These are phyloP conservation scores for Cephus rjabovi DNA, from an alignment of 2,888 invertebrate genomes.

Conservation along the genomic window DNA sequence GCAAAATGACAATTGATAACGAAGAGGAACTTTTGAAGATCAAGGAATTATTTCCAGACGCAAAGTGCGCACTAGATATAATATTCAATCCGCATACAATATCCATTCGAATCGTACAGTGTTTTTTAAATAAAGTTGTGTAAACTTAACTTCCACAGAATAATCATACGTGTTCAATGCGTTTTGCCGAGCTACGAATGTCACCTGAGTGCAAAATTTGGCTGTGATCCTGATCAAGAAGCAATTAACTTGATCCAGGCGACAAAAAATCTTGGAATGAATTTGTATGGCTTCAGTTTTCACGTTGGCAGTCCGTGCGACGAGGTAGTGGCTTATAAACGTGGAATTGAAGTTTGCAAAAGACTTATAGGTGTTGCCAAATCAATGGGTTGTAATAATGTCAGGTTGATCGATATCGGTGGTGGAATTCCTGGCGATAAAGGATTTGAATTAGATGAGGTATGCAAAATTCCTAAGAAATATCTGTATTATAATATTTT, in stretches of 20 bases:
- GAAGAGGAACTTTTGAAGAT: conserved; percentile 71
- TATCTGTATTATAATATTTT: not conserved
- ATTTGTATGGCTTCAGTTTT: conserved; percentile 59
- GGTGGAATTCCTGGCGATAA: conserved; percentile 71
- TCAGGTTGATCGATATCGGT: conserved; percentile 71
- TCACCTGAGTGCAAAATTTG: conserved; percentile 54
- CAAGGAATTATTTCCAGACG: conserved; percentile 67
- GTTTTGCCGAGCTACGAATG: conserved; percentile 38
- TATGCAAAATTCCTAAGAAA: conserved; percentile 34
- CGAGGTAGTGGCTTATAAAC: conserved; percentile 68
- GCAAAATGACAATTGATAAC: conserved; percentile 72
- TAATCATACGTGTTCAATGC: conserved; percentile 54
- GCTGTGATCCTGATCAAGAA: conserved; percentile 52
- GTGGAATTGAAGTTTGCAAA: conserved; percentile 69
- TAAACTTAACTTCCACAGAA: conserved; percentile 29
- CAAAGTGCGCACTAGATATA: conserved; percentile 55
- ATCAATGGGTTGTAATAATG: conserved; percentile 68
- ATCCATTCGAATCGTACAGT: no score
- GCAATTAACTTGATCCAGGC: conserved; percentile 45
- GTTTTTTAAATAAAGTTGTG: not conserved
- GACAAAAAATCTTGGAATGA: conserved; percentile 47
- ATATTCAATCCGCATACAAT: no score
- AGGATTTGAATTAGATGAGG: conserved; percentile 65
- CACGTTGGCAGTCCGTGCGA: conserved; percentile 56
- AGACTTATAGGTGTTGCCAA: conserved; percentile 68